Evolutionary conservation across 2,888 invertebrate species (phyloP).

Genomic region (Lepidonotus clava): DNA sequence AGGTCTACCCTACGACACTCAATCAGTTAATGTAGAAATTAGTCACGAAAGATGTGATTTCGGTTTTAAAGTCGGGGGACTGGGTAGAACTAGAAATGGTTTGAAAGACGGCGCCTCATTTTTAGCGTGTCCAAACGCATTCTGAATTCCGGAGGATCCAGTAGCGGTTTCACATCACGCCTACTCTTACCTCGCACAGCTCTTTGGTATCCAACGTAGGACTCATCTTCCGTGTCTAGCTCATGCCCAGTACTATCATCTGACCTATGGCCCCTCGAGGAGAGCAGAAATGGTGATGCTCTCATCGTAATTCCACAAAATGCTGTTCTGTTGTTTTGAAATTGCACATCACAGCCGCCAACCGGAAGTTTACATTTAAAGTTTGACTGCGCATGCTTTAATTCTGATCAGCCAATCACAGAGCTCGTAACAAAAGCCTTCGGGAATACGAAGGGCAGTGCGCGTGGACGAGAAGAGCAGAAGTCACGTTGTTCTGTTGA

Average conservation of each 20-base stretch:
- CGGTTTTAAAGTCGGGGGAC: no score
- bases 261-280: background rate
- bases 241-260: slow-evolving; percentile 19
- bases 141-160: background rate
- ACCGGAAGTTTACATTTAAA: slow-evolving; percentile 54
- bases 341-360: slow-evolving; percentile 17
- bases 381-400: slow-evolving; percentile 1
- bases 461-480: no score
- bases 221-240: slow-evolving; percentile 19
- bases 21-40: no score
- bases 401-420: background rate
- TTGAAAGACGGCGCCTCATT: no score
- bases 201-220: background rate
- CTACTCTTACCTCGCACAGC: slow-evolving; percentile 42
- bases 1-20: no score
- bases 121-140: background rate
- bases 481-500: no score
- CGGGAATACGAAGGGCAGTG: no score
- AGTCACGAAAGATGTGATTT: no score
- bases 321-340: slow-evolving; percentile 7
- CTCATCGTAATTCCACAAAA: slow-evolving; percentile 8
- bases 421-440: background rate
- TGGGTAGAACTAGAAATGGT: no score
- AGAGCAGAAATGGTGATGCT: background rate
- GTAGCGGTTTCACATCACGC: background rate